Evolutionary conservation across 2,888 invertebrate genomes (phyloP).

Genomic region (Elgonia sp.): DNA sequence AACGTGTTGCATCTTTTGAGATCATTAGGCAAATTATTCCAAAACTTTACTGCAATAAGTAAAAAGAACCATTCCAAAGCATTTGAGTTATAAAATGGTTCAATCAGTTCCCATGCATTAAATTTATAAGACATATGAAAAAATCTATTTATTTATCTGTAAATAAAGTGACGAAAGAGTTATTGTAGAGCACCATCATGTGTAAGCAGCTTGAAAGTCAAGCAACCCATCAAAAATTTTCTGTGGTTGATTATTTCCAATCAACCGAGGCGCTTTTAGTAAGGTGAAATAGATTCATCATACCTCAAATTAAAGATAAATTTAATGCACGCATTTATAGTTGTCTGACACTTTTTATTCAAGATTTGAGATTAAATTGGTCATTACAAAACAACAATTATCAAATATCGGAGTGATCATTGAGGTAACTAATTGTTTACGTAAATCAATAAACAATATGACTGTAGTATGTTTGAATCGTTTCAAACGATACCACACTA

Average conservation of each 20-base stretch:
- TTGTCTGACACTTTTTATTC: background rate
- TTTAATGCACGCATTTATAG: background rate
- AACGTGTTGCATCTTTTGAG: too few relatives aligned
- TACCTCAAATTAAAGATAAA: background rate
- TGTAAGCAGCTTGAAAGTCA: background rate
- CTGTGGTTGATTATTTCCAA: background rate
- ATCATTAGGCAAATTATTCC: too few relatives aligned
- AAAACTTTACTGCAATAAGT: too few relatives aligned
- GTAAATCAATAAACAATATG: background rate
- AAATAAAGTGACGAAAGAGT: too few relatives aligned
- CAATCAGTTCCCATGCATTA: too few relatives aligned
- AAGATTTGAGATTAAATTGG: background rate
- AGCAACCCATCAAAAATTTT: background rate
- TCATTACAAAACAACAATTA: background rate
- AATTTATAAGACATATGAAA: too few relatives aligned
- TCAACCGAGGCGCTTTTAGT: background rate
- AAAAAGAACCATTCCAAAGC: too few relatives aligned
- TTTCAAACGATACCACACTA: background rate
- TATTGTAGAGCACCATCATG: too few relatives aligned
- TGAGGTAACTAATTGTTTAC: background rate
- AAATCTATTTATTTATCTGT: too few relatives aligned
- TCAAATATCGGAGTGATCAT: background rate
- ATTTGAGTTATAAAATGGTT: too few relatives aligned
- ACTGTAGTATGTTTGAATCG: background rate
- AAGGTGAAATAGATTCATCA: background rate